Evolutionary conservation across 1,140 invertebrate species (phyloP).

Genomic region (Drosophila bipectinata): DNA sequence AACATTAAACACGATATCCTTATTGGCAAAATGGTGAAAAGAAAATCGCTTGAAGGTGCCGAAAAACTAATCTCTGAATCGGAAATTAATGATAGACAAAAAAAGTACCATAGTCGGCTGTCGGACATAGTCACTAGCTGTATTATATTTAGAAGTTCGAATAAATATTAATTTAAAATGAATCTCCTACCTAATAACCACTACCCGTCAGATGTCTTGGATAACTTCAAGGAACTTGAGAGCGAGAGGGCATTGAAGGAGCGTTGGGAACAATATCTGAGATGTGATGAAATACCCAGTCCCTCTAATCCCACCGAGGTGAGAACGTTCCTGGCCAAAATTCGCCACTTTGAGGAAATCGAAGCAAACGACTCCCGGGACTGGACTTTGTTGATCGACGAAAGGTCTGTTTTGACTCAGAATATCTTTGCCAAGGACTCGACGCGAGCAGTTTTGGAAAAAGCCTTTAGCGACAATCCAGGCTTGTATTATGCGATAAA

Average conservation of each 20-base stretch:
- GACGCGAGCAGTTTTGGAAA: slow-evolving; percentile 7
- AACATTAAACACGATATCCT: no score
- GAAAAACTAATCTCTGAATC: slow-evolving; percentile 1
- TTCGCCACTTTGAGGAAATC: slow-evolving; percentile 41
- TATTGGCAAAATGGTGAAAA: no score
- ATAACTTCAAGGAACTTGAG: slow-evolving; percentile 16
- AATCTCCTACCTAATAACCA: rapidly evolving
- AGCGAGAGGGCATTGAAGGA: slow-evolving; percentile 9
- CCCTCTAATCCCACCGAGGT: slow-evolving; percentile 53
- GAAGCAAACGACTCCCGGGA: slow-evolving; percentile 30
- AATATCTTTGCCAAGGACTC: slow-evolving; percentile 37
- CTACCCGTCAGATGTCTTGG: slow-evolving; percentile 7
- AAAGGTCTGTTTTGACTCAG: slow-evolving; percentile 59
- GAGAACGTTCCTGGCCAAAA: slow-evolving; percentile 50
- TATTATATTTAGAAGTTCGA: slow-evolving; percentile 8
- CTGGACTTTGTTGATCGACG: slow-evolving; percentile 63
- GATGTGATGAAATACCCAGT: slow-evolving; percentile 62
- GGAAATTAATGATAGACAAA: slow-evolving; percentile 10
- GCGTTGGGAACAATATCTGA: slow-evolving; percentile 52
- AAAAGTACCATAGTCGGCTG: slow-evolving; percentile 2
- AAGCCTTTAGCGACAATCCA: slow-evolving; percentile 19
- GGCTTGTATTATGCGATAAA: slow-evolving; percentile 37
- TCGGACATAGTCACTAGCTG: slow-evolving; percentile 14
- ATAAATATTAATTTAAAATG: not conserved
- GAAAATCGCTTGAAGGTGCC: no score